Base-by-base conservation (phyloP, 2,113 vertebrate genomes). In the Lonchura striata region DNA sequence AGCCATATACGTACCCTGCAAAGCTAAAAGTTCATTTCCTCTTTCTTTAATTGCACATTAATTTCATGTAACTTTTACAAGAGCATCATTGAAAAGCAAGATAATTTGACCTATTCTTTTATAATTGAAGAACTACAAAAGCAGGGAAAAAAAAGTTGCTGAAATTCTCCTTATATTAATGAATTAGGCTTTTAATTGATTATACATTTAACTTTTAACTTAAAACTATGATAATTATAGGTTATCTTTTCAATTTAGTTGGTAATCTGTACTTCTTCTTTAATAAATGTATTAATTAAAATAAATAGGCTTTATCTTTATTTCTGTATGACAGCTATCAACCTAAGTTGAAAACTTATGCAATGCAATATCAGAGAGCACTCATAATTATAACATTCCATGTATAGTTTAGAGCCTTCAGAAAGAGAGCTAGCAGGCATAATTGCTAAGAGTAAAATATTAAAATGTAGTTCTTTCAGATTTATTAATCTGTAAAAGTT, bases 281-380 rank as follows among this genome's bases (percentile, higher is more conserved):
- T 96, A 94, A 93, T 94, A 96, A 91, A 78, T 80, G 9, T 72
- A 37, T 84, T 97, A 92, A 96, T 97, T 97, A 95, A 95, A 97
- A 96, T 85, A 96, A 92, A 74, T 71, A 59, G 60, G 68, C 35
- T 95, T 97, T 91, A 83, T 92, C 82, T 96, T 95, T 90, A 83
- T 95, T 95, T 95, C 92, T 85, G n/a, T 91, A 81, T 94, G 95
- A 94, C 87, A 96, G 78, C 94, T 97, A 94, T 95, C 93, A 97
- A 82, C 47, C 15, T 71, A 88, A 93, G 33, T 85, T 95, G 53
- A 70, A 91, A 93, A 85, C 92, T 79, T 80, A 63, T 47, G 37
- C 21, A 70, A 42, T 80, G 22, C 27, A 85, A 11, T 44, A 65
- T 84, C 59, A 85, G 78, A 87, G n/a, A 89, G 23, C 11, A 16